phyloP scores from a whole-genome alignment of 2,113 vertebrate genomes.

The Rhea americana region DNA sequence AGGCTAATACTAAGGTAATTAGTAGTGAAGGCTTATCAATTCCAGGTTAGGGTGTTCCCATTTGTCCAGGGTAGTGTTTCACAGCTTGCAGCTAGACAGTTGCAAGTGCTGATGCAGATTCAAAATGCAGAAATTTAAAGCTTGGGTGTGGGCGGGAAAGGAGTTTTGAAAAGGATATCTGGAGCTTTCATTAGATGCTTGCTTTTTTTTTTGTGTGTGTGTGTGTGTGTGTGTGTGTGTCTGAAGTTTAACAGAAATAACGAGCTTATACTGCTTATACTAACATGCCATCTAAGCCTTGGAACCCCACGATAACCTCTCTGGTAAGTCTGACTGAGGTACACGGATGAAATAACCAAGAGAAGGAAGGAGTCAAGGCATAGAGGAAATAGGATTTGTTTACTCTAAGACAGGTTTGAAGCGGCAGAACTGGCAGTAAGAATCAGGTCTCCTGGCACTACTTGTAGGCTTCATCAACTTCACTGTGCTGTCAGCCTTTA shows the following conservation, averaged over 20 bases:
- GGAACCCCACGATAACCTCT: background rate
- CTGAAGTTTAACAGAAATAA: background rate
- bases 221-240: background rate
- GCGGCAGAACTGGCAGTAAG: background rate
- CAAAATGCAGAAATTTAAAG: background rate
- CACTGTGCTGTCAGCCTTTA: background rate
- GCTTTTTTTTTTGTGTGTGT: background rate
- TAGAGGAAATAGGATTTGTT: background rate
- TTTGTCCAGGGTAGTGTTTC: background rate
- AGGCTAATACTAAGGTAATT: background rate
- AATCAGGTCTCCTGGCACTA: background rate
- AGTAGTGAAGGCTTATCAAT: background rate
- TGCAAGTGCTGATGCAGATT: background rate
- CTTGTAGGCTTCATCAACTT: background rate
- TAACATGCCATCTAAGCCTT: background rate
- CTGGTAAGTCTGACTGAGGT: background rate
- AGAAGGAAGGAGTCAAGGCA: background rate
- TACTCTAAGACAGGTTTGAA: background rate
- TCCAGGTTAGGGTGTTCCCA: background rate
- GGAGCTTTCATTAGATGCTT: background rate
- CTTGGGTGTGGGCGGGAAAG: background rate
- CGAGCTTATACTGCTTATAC: rapidly evolving
- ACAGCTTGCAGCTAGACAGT: rapidly evolving
- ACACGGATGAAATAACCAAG: background rate
- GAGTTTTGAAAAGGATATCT: background rate